A percentile compares a stretch with the other conserved stretches of the same genome.
phyloP scores from a whole-genome alignment of 1,140 invertebrate species.

The Temnothorax nylanderi region DNA sequence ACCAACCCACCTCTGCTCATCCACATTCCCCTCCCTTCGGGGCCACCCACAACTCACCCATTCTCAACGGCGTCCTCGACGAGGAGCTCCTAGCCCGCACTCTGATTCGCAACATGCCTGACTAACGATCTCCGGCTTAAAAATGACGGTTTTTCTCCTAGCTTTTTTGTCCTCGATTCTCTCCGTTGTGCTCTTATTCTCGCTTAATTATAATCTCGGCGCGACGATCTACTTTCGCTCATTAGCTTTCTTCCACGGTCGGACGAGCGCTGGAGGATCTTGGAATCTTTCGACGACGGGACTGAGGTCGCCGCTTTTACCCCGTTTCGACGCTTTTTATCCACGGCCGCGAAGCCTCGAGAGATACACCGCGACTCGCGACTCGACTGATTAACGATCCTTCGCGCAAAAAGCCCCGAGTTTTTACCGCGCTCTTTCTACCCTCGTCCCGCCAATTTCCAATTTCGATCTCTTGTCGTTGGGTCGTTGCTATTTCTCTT shows the following conservation, averaged over 20 bases:
- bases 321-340: slow-evolving; percentile 51
- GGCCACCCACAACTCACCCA: slow-evolving; percentile 76
- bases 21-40: slow-evolving; percentile 69
- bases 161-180: slow-evolving; percentile 54
- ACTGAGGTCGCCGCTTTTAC: slow-evolving; percentile 48
- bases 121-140: slow-evolving; percentile 75
- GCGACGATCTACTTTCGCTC: slow-evolving; percentile 56
- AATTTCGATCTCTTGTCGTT: slow-evolving; percentile 56
- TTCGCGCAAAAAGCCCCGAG: not conserved
- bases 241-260: slow-evolving; percentile 59
- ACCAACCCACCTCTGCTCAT: slow-evolving; percentile 75
- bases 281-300: slow-evolving; percentile 43
- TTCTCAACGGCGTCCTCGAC: slow-evolving; percentile 66
- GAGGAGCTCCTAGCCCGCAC: slow-evolving; percentile 76
- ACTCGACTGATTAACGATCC: slow-evolving; percentile 56
- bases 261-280: slow-evolving; percentile 53
- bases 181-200: slow-evolving; percentile 51
- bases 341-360: slow-evolving; percentile 33
- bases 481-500: slow-evolving; percentile 55
- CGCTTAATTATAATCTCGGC: slow-evolving; percentile 62
- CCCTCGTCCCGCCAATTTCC: slow-evolving; percentile 56
- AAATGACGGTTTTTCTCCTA: slow-evolving; percentile 65
- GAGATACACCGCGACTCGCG: slow-evolving; percentile 39
- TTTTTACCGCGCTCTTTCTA: slow-evolving; percentile 27
- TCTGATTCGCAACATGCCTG: slow-evolving; percentile 76